phyloP scores from a whole-genome alignment of 2,797 vertebrate species.

The Mionectes olivaceus region DNA sequence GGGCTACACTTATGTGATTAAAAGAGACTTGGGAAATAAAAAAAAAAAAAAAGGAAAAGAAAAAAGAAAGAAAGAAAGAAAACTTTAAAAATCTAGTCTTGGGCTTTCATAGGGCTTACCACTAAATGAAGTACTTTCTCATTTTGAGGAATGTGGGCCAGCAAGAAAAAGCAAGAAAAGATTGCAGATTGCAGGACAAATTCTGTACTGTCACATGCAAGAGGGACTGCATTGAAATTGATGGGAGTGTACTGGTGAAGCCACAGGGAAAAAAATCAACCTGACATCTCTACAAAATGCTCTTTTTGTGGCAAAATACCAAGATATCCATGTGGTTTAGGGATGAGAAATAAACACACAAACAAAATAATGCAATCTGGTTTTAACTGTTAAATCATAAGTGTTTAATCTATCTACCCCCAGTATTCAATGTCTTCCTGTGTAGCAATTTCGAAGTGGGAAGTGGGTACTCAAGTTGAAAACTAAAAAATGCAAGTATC shows the following conservation, averaged over 20 bases:
- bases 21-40: accelerated
- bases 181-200: not conserved
- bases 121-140: not conserved
- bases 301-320: not conserved
- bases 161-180: not conserved
- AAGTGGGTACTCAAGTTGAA: not conserved
- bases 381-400: not conserved
- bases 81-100: not conserved
- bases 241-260: not conserved
- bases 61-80: no score
- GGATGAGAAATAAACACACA: not conserved
- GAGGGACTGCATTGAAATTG: not conserved
- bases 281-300: not conserved
- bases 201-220: not conserved
- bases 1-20: not conserved
- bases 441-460: not conserved
- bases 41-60: no score
- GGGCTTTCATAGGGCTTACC: not conserved
- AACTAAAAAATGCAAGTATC: not conserved
- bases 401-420: not conserved
- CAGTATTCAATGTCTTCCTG: not conserved
- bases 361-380: not conserved
- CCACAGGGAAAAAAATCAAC: not conserved
- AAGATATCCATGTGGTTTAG: not conserved
- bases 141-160: not conserved